Conservation (phyloP, 2,113 vertebrate genomes). For the Phylloscopus whistleri region DNA sequence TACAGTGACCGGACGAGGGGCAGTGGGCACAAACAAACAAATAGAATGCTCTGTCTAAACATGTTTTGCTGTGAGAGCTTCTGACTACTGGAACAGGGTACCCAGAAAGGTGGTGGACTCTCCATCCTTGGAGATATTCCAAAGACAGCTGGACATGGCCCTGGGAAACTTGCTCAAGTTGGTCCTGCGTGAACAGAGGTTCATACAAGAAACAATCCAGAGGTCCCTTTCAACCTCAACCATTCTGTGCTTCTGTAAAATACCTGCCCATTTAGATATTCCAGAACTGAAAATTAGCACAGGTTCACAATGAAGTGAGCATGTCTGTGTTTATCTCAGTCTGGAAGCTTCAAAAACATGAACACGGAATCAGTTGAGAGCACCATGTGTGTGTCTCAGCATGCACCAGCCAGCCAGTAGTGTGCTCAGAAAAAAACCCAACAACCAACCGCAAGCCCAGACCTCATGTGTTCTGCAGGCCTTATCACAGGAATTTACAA, state of each 20-base stretch:
- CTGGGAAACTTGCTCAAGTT: neutral
- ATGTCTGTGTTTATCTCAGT: neutral
- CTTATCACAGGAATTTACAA: neutral
- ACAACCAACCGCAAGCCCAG: neutral
- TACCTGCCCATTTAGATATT: neutral
- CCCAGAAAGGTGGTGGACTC: neutral
- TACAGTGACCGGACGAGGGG: neutral
- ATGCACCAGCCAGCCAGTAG: neutral
- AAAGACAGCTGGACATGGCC: neutral
- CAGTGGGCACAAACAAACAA: neutral
- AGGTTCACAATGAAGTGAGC: neutral
- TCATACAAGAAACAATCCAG: neutral
- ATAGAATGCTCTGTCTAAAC: neutral
- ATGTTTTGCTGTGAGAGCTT: neutral
- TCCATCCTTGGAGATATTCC: neutral
- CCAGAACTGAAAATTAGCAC: neutral
- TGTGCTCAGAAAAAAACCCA: neutral
- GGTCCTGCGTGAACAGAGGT: neutral
- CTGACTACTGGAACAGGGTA: neutral
- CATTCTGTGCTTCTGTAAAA: neutral
- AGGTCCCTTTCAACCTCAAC: neutral
- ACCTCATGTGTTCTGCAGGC: neutral
- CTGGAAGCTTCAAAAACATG: neutral
- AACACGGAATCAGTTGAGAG: neutral
- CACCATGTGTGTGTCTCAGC: neutral